phyloP scores from a whole-genome alignment of 2,797 vertebrate genomes.

The Squalus acanthias region DNA sequence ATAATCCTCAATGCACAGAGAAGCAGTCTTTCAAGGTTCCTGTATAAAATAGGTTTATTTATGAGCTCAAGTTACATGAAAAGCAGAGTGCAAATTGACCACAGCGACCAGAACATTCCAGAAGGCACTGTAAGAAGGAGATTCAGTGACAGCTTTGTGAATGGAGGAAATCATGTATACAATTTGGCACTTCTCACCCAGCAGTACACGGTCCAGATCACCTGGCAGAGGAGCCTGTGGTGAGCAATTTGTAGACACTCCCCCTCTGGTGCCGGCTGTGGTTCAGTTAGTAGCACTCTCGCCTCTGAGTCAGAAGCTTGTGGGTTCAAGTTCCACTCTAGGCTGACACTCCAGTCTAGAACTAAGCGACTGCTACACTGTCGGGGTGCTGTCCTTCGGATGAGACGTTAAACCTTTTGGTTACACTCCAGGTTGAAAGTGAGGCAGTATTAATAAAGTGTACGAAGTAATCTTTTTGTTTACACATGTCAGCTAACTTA shows the following conservation, averaged over 20 bases:
- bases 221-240: background rate
- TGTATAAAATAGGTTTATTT: background rate
- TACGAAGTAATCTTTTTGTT: background rate
- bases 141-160: background rate
- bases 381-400: background rate
- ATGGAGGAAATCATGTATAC: background rate
- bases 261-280: background rate
- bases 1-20: background rate
- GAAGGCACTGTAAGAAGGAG: background rate
- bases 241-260: background rate
- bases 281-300: too few species aligned
- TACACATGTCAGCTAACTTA: background rate
- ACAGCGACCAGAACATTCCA: background rate
- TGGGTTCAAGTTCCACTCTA: too few species aligned
- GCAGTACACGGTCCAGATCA: background rate
- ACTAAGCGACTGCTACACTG: background rate
- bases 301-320: background rate
- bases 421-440: background rate
- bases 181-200: background rate
- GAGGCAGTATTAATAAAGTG: background rate
- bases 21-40: background rate
- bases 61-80: background rate
- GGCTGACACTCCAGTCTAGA: background rate
- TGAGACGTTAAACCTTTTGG: background rate
- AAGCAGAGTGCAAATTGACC: background rate